Percentiles rank a stretch among this genome's conserved stretches.
Evolutionary conservation across 37 sponge, comb jelly and placozoan genomes (phyloP).

Genomic region (Lycopodina hypogea): DNA sequence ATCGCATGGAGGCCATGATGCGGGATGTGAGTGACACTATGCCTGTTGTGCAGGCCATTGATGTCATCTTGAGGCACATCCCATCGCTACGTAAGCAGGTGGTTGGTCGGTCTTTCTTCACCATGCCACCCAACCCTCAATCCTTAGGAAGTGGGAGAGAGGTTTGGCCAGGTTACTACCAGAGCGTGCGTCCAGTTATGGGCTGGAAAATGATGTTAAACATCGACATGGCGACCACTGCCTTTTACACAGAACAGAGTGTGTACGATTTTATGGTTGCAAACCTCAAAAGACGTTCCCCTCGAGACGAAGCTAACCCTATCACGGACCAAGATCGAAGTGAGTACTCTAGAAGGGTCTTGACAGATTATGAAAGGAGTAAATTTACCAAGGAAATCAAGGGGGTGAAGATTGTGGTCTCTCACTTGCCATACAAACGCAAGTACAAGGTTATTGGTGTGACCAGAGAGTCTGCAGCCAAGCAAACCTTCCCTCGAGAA

Average conservation of each 20-base stretch:
- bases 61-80: slow-evolving; percentile 37
- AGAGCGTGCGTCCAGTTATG: slow-evolving; percentile 54
- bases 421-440: slow-evolving; percentile 49
- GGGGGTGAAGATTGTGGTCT: slow-evolving; percentile 58
- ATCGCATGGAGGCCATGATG: neutral
- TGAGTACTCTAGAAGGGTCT: neutral
- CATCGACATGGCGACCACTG: slow-evolving; percentile 67
- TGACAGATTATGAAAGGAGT: slow-evolving; percentile 28
- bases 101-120: slow-evolving; percentile 64
- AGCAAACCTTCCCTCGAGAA: slow-evolving; percentile 24
- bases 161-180: slow-evolving; percentile 67
- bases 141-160: slow-evolving; percentile 61
- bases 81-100: slow-evolving; percentile 35
- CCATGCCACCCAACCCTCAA: neutral
- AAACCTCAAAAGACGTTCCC: slow-evolving; percentile 11
- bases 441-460: slow-evolving; percentile 32
- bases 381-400: slow-evolving; percentile 60
- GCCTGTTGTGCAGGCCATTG: slow-evolving; percentile 48
- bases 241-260: slow-evolving; percentile 82
- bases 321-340: neutral
- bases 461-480: neutral
- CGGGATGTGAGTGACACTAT: neutral
- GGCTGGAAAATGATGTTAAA: slow-evolving; percentile 56
- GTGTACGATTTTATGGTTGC: slow-evolving; percentile 69
- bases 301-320: slow-evolving; percentile 10